A percentile compares a stretch with the other conserved stretches of the same genome.
Evolutionary conservation across 2,797 vertebrate species (phyloP).

Genomic region (Danionella dracula): DNA sequence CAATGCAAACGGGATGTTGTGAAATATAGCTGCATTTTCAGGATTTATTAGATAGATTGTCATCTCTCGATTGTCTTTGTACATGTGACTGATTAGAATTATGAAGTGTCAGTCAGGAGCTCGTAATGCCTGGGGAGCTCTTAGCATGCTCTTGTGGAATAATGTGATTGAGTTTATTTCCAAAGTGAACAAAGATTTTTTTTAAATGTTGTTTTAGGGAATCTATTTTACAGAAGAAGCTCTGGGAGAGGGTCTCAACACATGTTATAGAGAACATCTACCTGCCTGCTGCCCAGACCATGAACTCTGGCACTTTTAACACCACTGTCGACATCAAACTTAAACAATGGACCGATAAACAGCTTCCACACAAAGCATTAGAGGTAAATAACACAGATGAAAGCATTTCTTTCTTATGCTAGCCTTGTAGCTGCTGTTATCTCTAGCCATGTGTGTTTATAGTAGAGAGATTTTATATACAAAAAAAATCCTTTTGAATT

Average conservation of each 20-base stretch:
- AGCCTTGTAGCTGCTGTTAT: no score
- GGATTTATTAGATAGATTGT: constrained; percentile 66
- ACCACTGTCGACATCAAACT: constrained; percentile 97
- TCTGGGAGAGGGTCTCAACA: constrained; percentile 96
- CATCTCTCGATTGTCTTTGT: constrained; percentile 30
- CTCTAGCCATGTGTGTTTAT: no score
- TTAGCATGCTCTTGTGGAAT: not conserved
- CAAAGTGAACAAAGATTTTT: not conserved
- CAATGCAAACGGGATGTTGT: constrained; percentile 61
- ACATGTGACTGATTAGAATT: no score
- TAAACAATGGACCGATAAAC: constrained; percentile 99
- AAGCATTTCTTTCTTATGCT: no score
- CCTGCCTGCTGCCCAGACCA: constrained; percentile 92
- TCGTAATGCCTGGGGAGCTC: constrained; percentile 44
- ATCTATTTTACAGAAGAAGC: constrained; percentile 89
- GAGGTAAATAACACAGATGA: constrained; percentile 72
- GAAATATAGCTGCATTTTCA: constrained; percentile 66
- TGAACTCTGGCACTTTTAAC: constrained; percentile 96
- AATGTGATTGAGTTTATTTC: not conserved
- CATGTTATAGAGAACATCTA: constrained; percentile 99
- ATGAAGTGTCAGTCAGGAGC: no score
- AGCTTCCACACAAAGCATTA: constrained; percentile 94
- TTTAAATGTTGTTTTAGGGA: constrained; percentile 71
- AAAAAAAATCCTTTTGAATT: no score
- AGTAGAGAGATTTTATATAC: no score